Percentiles rank a stretch among this genome's conserved stretches.
These are phyloP conservation scores for Penaeus japonicus DNA, from an alignment of 1,140 invertebrate genomes.

Conservation along the genomic window DNA sequence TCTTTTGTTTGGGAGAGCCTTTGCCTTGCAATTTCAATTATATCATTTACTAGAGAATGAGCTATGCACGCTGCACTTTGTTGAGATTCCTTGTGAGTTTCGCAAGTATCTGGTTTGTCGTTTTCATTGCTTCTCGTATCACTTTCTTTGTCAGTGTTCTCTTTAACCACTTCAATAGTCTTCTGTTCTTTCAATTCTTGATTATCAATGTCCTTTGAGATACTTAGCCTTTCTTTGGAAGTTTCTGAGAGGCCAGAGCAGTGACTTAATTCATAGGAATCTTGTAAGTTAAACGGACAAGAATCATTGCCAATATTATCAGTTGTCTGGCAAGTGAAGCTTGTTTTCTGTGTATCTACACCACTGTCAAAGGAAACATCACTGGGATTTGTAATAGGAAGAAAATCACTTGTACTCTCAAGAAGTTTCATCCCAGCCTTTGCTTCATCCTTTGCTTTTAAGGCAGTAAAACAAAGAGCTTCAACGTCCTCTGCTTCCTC, in stretches of 20 bases:
- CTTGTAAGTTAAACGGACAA: background rate
- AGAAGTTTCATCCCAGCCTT: background rate
- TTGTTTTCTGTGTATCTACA: slow-evolving; percentile 27
- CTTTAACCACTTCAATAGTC: no score
- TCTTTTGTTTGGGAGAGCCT: no score
- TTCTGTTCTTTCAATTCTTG: no score
- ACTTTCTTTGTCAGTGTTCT: no score
- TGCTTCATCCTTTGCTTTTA: background rate
- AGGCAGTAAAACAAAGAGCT: background rate
- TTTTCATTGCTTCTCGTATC: no score
- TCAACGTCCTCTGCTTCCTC: background rate
- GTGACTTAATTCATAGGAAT: background rate
- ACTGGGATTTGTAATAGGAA: background rate
- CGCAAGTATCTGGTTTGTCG: no score
- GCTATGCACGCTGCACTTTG: no score
- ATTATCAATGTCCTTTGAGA: no score
- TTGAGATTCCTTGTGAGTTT: no score
- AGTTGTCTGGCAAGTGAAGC: background rate
- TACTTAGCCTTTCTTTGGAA: background rate
- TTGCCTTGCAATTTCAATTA: no score
- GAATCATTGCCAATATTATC: background rate
- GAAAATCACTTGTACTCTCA: background rate
- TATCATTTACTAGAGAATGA: no score
- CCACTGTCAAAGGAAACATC: slow-evolving; percentile 42
- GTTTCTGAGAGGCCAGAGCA: background rate